Conservation (phyloP, 2,113 vertebrate species). For the Bettongia penicillata region DNA sequence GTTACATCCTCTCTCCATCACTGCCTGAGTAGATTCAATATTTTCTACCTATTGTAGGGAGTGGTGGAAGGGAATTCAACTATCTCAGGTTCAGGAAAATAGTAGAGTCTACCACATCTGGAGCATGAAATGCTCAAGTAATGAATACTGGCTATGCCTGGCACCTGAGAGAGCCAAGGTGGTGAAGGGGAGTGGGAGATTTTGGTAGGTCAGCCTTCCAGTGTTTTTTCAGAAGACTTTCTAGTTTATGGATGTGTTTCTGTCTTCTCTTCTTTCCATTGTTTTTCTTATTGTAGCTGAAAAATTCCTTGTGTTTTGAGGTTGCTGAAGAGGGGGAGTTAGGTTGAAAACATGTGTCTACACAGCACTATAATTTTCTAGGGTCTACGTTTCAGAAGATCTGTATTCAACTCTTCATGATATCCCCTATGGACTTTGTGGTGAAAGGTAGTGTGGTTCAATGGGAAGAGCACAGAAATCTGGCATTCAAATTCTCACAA, state of each 20-base stretch:
- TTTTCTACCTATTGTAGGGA: not conserved
- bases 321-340: not conserved
- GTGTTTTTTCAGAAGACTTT: not conserved
- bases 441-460: not conserved
- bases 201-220: not conserved
- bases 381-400: not conserved
- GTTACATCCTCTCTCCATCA: not conserved
- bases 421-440: not conserved
- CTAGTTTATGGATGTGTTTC: not conserved
- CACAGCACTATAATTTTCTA: not conserved
- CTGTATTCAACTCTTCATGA: not conserved
- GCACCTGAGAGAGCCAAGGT: not conserved
- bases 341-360: not conserved
- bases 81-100: not conserved
- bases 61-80: not conserved
- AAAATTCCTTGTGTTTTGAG: not conserved
- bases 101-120: not conserved
- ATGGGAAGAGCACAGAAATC: not conserved
- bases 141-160: not conserved
- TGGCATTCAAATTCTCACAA: not conserved
- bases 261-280: not conserved
- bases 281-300: not conserved
- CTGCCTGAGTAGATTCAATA: not conserved
- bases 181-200: not conserved
- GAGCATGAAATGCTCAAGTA: not conserved